phyloP scores from a whole-genome alignment of 1,140 invertebrate species.

The Psix sp. region DNA sequence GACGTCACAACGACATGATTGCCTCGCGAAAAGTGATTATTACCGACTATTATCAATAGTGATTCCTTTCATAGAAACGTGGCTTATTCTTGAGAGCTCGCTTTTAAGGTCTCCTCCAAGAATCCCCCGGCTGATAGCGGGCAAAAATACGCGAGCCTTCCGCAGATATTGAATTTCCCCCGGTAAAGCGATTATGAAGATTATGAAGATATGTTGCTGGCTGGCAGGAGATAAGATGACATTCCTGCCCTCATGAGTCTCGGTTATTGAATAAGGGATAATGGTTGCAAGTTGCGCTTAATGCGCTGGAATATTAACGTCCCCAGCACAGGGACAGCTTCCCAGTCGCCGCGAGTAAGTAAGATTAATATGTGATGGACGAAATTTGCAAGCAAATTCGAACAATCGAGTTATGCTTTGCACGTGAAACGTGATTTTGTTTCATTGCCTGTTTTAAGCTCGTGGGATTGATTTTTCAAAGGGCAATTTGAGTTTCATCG shows the following conservation, averaged over 20 bases:
- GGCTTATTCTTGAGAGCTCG: too few species aligned
- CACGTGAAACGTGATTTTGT: constrained; percentile 3
- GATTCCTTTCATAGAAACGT: too few species aligned
- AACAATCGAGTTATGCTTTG: neutral
- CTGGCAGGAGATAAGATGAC: constrained; percentile 31
- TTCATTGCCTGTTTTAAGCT: too few species aligned
- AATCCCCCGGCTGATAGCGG: constrained; percentile 8
- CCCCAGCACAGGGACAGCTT: constrained; percentile 6
- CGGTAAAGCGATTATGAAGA: constrained; percentile 52
- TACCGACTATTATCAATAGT: constrained; percentile 25
- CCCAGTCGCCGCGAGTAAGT: constrained; percentile 16
- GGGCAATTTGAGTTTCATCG: too few species aligned
- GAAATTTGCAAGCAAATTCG: neutral
- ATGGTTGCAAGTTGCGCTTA: constrained; percentile 38
- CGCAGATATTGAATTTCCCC: constrained; percentile 50
- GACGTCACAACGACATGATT: too few species aligned
- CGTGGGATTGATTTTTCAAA: too few species aligned
- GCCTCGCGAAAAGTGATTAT: constrained; percentile 16
- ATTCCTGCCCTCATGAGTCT: constrained; percentile 31
- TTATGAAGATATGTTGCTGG: constrained; percentile 51
- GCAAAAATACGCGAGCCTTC: constrained; percentile 32
- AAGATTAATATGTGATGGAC: constrained; percentile 34
- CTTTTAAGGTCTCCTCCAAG: too few species aligned
- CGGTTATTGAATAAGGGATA: constrained; percentile 51
- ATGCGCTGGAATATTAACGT: constrained; percentile 45